phyloP scores from a whole-genome alignment of 2,113 vertebrate genomes.

The Pteronura brasiliensis region DNA sequence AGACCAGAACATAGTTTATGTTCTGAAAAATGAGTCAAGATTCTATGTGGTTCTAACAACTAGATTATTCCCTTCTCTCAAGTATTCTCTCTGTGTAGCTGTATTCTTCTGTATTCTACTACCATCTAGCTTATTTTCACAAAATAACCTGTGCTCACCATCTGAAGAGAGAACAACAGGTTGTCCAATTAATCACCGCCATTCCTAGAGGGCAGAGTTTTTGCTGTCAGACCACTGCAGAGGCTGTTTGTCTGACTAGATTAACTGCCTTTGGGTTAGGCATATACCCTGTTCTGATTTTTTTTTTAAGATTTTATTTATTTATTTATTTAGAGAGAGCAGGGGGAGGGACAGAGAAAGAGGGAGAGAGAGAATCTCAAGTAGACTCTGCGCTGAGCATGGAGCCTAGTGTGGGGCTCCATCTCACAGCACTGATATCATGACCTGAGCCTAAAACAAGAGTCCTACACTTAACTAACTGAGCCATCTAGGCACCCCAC shows the following conservation, averaged over 20 bases:
- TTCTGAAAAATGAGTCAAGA: background rate
- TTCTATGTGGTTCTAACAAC: too few species aligned
- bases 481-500: background rate
- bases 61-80: background rate
- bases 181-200: background rate
- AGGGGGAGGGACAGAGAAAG: background rate
- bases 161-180: background rate
- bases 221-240: background rate
- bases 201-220: background rate
- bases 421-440: background rate
- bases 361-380: background rate
- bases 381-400: background rate
- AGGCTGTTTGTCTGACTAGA: background rate
- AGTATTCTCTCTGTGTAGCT: background rate
- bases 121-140: background rate
- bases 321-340: background rate
- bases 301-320: background rate
- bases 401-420: background rate
- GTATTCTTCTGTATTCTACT: background rate
- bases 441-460: background rate
- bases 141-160: background rate
- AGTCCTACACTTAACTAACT: background rate
- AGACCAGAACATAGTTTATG: background rate
- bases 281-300: background rate
- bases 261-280: background rate